Evolutionary conservation across 1,140 invertebrate genomes (phyloP).

Genomic region (Mycetomoellerius zeteki): DNA sequence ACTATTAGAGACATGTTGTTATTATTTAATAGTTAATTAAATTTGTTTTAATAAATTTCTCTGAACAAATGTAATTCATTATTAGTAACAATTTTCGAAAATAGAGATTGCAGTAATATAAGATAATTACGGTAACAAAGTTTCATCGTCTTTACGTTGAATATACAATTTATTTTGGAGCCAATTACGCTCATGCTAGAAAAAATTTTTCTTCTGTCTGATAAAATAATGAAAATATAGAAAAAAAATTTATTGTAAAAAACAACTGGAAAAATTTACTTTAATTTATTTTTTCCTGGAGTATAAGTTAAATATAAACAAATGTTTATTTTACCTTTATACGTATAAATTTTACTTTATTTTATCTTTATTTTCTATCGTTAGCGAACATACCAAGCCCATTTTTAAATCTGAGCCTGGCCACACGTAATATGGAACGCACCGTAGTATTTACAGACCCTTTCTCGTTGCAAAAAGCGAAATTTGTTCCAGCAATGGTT

Average conservation of each 20-base stretch:
- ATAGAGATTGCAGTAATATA: not conserved
- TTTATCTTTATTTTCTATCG: not conserved
- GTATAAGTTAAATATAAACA: not conserved
- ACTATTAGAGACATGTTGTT: not conserved
- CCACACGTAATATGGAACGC: not conserved
- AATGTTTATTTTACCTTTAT: not conserved
- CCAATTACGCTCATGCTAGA: no score
- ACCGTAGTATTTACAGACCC: not conserved
- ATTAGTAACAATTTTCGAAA: not conserved
- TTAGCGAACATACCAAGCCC: not conserved
- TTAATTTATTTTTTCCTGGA: not conserved
- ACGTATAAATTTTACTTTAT: not conserved
- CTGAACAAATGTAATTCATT: not conserved
- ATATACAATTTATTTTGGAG: not conserved
- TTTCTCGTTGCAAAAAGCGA: slow-evolving; percentile 24
- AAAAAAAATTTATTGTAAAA: no score
- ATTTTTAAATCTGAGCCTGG: slow-evolving; percentile 14
- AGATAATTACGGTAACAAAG: not conserved
- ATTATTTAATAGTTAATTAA: not conserved
- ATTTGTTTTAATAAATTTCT: not conserved
- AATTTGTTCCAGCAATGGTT: slow-evolving; percentile 34
- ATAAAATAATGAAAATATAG: not conserved
- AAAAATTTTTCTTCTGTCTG: not conserved
- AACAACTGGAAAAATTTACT: not conserved
- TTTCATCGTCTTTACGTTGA: not conserved